Conservation (phyloP, 1,140 invertebrate genomes). For the Hestina assimilis region DNA sequence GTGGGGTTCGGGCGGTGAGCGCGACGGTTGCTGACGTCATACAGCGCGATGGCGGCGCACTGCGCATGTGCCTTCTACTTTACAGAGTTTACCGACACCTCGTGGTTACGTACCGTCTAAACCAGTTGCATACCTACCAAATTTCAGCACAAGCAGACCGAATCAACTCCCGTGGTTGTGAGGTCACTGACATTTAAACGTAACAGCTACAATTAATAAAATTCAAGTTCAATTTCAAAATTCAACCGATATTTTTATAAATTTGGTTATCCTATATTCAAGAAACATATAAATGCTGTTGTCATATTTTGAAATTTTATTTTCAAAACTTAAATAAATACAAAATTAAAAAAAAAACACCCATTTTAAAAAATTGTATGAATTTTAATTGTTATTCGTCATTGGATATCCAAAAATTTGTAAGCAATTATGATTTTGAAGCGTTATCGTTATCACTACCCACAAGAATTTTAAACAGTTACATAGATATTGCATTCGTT, state of each 20-base stretch:
- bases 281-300: no score
- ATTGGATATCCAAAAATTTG: background rate
- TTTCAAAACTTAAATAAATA: no score
- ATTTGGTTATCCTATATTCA: no score
- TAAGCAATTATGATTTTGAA: slow-evolving; percentile 2
- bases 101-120: slow-evolving; percentile 50
- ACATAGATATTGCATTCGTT: slow-evolving; percentile 2
- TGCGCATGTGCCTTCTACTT: slow-evolving; percentile 34
- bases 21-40: slow-evolving; percentile 61
- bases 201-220: slow-evolving; percentile 15
- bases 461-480: slow-evolving; percentile 8
- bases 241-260: background rate
- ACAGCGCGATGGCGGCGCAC: slow-evolving; percentile 36
- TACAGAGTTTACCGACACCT: slow-evolving; percentile 40
- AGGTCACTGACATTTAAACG: slow-evolving; percentile 55
- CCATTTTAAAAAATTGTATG: no score
- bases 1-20: slow-evolving; percentile 48
- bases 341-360: no score
- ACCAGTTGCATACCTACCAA: slow-evolving; percentile 70
- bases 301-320: background rate
- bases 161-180: slow-evolving; percentile 45
- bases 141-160: slow-evolving; percentile 66
- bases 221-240: slow-evolving; percentile 1
- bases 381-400: background rate
- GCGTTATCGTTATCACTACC: slow-evolving; percentile 9